Evolutionary conservation across 2,113 vertebrate genomes (phyloP).

Genomic region (Pseudonaja textilis): DNA sequence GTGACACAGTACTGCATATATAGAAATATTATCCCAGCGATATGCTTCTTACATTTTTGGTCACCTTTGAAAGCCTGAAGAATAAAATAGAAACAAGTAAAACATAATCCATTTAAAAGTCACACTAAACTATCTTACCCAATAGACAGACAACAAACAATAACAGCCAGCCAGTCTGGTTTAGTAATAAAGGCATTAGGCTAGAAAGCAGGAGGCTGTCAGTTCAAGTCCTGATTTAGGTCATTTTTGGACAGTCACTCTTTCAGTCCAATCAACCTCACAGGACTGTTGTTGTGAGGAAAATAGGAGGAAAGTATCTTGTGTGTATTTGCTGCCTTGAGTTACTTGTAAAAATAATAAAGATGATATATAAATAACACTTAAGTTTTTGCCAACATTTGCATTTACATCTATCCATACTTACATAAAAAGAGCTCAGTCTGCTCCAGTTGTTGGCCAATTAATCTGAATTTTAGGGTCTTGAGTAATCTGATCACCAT

Average conservation of each 20-base stretch:
- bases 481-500: background rate
- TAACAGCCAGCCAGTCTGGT: background rate
- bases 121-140: background rate
- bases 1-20: too few relatives aligned
- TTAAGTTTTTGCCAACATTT: background rate
- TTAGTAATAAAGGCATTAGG: background rate
- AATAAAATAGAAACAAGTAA: background rate
- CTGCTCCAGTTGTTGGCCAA: background rate
- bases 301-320: background rate
- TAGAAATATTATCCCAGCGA: background rate
- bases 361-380: too few relatives aligned
- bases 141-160: background rate
- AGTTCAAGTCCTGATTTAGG: background rate
- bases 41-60: background rate
- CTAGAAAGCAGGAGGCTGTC: background rate
- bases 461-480: background rate
- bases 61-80: accelerated
- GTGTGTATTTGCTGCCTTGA: background rate
- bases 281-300: background rate
- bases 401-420: background rate
- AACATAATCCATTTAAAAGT: background rate
- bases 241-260: background rate
- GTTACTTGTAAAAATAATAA: background rate
- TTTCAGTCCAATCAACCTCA: background rate
- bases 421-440: background rate